Conservation (phyloP, 2,888 invertebrate species). For the Thyatira batis region DNA sequence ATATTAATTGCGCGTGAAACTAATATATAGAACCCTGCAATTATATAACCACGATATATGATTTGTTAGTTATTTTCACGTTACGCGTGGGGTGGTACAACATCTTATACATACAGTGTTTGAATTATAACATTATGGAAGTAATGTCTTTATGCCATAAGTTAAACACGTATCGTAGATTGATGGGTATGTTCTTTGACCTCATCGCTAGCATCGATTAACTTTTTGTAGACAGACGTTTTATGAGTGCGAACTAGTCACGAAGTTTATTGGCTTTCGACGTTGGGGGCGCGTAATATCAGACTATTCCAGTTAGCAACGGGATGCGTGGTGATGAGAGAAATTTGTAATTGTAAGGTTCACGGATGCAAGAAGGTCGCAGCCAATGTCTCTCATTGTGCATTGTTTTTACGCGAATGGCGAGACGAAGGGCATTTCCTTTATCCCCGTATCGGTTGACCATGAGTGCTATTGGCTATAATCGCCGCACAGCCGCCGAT, state of each 20-base stretch:
- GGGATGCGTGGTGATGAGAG: not conserved
- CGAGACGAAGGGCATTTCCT: constrained; percentile 73
- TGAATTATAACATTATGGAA: constrained; percentile 8
- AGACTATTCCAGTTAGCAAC: constrained; percentile 15
- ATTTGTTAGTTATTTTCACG: constrained; percentile 14
- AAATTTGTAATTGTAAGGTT: constrained; percentile 31
- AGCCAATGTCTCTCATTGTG: constrained; percentile 70
- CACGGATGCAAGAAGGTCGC: constrained; percentile 66
- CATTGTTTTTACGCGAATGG: constrained; percentile 62
- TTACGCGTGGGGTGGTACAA: constrained; percentile 15
- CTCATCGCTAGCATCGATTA: constrained; percentile 39
- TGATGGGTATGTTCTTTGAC: constrained; percentile 38
- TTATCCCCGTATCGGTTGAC: constrained; percentile 53
- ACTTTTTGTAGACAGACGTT: constrained; percentile 41
- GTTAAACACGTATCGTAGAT: constrained; percentile 20
- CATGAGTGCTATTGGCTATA: constrained; percentile 53
- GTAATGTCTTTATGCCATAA: constrained; percentile 23
- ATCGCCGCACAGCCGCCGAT: constrained; percentile 33
- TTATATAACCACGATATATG: not conserved
- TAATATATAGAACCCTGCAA: not conserved
- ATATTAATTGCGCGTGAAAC: not conserved
- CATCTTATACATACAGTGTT: constrained; percentile 17
- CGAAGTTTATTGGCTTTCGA: constrained; percentile 36
- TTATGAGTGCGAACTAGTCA: constrained; percentile 39
- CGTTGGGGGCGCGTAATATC: constrained; percentile 15